Evolutionary conservation across 2,797 vertebrate species (phyloP).

Genomic region (Coreius guichenoti): DNA sequence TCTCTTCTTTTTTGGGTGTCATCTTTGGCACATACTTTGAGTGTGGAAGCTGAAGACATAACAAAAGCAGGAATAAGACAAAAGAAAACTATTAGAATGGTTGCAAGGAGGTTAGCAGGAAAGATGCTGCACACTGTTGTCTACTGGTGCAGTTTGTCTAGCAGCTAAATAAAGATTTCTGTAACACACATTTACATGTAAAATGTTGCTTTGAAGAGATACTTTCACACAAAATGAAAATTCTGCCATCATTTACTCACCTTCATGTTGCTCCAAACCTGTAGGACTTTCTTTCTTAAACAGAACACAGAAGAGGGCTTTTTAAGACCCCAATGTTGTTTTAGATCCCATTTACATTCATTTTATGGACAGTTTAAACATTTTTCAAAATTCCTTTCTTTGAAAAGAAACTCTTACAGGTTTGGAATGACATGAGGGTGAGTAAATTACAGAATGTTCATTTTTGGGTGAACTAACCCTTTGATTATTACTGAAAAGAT

Average conservation of each 20-base stretch:
- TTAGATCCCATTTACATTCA: not conserved
- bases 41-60: conserved; percentile 42
- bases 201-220: not conserved
- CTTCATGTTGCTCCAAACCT: not conserved
- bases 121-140: conserved; percentile 11
- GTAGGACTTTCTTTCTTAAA: too few relatives aligned
- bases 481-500: not conserved
- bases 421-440: too few relatives aligned
- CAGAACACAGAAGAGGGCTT: too few relatives aligned
- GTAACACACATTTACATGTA: not conserved
- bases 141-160: conserved; percentile 18
- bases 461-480: not conserved
- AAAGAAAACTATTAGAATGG: conserved; percentile 31
- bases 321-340: not conserved
- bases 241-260: not conserved
- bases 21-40: conserved; percentile 55
- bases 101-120: not conserved
- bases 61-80: conserved; percentile 33
- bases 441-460: not conserved
- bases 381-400: not conserved
- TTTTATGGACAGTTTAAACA: too few relatives aligned
- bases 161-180: conserved; percentile 3
- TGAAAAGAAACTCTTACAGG: not conserved
- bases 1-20: conserved; percentile 35
- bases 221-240: not conserved